phyloP scores from a whole-genome alignment of 2,113 vertebrate genomes.

The Platysternon megacephalum region DNA sequence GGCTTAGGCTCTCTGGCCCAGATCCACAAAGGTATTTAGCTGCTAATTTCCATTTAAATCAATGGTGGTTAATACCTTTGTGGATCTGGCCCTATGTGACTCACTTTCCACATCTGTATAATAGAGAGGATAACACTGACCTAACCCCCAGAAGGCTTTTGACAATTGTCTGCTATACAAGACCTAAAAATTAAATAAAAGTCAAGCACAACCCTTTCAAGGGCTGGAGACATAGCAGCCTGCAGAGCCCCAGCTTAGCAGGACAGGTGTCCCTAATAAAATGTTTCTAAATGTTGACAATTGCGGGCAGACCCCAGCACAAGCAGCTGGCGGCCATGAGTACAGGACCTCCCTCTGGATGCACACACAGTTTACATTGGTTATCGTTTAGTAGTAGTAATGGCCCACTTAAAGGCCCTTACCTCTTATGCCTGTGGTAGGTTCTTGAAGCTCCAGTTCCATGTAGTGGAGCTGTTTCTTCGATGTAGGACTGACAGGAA shows the following conservation, averaged over 20 bases:
- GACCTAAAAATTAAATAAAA: neutral
- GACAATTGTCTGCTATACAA: neutral
- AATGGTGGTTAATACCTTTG: neutral
- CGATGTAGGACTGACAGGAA: constrained; percentile 85
- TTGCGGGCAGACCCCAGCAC: neutral
- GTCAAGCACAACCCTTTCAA: neutral
- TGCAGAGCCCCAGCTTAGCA: neutral
- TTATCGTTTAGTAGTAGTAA: neutral
- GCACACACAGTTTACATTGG: neutral
- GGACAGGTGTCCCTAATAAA: neutral
- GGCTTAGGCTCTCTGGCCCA: neutral
- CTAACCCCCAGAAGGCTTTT: neutral
- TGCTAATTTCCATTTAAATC: neutral
- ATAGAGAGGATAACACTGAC: neutral
- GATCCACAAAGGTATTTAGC: neutral
- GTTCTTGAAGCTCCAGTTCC: constrained; percentile 85
- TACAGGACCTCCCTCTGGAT: neutral
- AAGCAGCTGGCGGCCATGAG: neutral
- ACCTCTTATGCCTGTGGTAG: constrained; percentile 81
- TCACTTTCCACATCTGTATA: neutral
- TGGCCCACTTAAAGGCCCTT: constrained; percentile 1
- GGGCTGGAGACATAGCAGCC: neutral
- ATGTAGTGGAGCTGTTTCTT: constrained; percentile 86
- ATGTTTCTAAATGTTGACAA: neutral
- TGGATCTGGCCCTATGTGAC: neutral